A percentile compares a stretch with the other conserved stretches of the same genome.
phyloP scores from a whole-genome alignment of 2,888 invertebrate species.

The Pachydiplax longipennis region DNA sequence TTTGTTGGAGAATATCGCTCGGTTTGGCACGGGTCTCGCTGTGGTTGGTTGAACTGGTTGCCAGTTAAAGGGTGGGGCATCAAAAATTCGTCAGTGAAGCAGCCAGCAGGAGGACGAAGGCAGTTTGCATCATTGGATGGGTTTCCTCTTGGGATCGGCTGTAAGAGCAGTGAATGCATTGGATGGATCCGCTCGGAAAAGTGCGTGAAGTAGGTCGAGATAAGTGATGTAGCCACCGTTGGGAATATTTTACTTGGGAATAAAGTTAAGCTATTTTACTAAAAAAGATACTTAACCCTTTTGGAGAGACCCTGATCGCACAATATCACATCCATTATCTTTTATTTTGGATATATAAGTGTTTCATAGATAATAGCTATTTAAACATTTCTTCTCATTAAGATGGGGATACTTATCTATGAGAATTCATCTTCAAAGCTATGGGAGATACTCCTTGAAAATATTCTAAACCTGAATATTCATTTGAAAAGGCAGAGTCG shows the following conservation, averaged over 20 bases:
- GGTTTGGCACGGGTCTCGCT: background rate
- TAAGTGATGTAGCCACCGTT: background rate
- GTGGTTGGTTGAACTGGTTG: background rate
- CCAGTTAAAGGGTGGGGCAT: background rate
- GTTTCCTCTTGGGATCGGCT: background rate
- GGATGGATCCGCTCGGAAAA: background rate
- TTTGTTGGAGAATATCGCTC: constrained; percentile 12
- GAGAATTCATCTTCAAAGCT: too few species aligned
- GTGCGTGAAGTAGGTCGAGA: background rate
- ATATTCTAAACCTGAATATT: too few species aligned
- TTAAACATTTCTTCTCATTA: too few species aligned
- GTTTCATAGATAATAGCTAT: too few species aligned
- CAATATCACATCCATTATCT: too few species aligned
- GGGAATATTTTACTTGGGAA: background rate
- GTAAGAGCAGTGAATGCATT: background rate
- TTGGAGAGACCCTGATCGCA: too few species aligned
- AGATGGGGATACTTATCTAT: too few species aligned
- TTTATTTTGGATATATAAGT: too few species aligned
- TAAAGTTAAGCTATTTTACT: background rate
- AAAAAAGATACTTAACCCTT: too few species aligned
- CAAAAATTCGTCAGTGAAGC: background rate
- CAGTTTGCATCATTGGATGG: background rate
- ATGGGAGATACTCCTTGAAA: too few species aligned
- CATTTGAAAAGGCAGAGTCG: too few species aligned
- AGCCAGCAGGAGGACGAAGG: background rate